A percentile compares a stretch with the other conserved stretches of the same genome.
phyloP scores from a whole-genome alignment of 2,113 vertebrate genomes.

The Emberiza fucata region DNA sequence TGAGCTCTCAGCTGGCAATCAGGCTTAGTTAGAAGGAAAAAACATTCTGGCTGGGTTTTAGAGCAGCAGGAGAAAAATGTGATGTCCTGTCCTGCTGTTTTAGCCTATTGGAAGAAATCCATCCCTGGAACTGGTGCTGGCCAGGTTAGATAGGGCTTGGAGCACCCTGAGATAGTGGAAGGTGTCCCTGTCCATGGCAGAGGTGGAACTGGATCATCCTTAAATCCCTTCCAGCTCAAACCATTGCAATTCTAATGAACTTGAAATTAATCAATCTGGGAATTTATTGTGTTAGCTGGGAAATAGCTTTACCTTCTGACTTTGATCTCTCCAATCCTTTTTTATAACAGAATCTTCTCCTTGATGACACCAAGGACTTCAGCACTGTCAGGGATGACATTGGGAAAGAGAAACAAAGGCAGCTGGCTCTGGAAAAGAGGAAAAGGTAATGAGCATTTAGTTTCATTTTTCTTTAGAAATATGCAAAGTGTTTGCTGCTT shows the following conservation, averaged over 20 bases:
- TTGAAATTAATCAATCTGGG: background rate
- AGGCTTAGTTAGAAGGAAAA: background rate
- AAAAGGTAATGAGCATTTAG: slow-evolving; percentile 68
- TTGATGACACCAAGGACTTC: slow-evolving; percentile 84
- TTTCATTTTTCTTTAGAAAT: background rate
- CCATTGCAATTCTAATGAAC: background rate
- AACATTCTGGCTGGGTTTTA: background rate
- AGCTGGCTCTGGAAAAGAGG: slow-evolving; percentile 68
- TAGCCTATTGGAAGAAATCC: background rate
- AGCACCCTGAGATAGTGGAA: background rate
- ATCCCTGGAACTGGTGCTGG: background rate
- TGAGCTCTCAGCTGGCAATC: background rate
- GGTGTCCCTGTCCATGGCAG: background rate
- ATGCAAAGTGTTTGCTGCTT: background rate
- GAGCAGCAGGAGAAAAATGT: background rate
- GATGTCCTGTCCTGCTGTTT: background rate
- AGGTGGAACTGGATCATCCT: background rate
- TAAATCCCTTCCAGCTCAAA: background rate
- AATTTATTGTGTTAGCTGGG: background rate
- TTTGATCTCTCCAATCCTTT: background rate
- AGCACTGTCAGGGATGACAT: slow-evolving; percentile 76
- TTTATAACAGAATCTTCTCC: slow-evolving; percentile 79
- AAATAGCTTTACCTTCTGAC: background rate
- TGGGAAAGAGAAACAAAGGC: slow-evolving; percentile 77
- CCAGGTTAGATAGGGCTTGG: rapidly evolving